Base-by-base conservation (phyloP, 1,140 invertebrate species). In the Leptinotarsa defecta region DNA sequence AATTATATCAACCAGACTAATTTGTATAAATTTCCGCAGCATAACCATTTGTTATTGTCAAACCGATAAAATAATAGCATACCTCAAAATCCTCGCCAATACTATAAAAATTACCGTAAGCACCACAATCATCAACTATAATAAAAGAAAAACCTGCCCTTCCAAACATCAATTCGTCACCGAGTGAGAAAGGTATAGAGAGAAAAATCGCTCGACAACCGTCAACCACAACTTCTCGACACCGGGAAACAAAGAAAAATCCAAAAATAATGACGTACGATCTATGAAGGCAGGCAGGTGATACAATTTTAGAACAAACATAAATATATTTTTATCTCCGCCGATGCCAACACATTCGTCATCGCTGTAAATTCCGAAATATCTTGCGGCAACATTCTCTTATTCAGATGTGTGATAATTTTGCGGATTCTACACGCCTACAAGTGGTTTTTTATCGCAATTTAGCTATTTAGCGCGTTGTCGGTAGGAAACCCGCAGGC, bases 231-330 rank as follows among this genome's bases (percentile, higher is more conserved):
- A 68, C 65, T 68, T 15, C 24, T 43, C 43, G 11, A 68, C 24
- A 34, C 22, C 4, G 24, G 24, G 43, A 68, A 24, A 68, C 22
- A 68, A 27, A 43, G 65, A 68, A 43, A 68, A 68, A 68, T 34
- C 24, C 17, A 68, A 68, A 68, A 68, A 27, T 68, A 43, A 68
- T 43, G 65, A 34, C 65, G 43, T 34, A 68, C 65, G 52, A 57
- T 13, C 52, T 17, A 15, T 19, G 52, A 34, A 43, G 43, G 24
- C 43, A 34, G 22, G 24, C 65, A 68, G 65, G 65, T 68, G 65
- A 15, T 68, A 24, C 27, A 68, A 68, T 34, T 34, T 68, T 68
- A 68, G 65, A 68, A 68, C 65, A 68, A 68, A 68, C 65, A 68
- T 15, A 68, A 24, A 68, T 68, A 68, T 34, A 68, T 68, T 68